Conservation (phyloP, 2,113 vertebrate genomes). For the Mobula birostris region DNA sequence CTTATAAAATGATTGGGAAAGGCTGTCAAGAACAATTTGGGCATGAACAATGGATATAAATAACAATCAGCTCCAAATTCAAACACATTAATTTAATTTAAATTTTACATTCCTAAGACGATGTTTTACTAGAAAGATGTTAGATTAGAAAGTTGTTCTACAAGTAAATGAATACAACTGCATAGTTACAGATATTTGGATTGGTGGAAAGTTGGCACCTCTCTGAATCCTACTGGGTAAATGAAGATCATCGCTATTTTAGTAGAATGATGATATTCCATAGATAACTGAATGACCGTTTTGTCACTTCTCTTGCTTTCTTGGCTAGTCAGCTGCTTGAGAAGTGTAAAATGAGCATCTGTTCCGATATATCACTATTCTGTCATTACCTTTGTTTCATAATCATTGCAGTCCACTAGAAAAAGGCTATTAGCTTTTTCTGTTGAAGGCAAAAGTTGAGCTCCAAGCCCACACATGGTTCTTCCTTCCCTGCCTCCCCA, state of each 20-base stretch:
- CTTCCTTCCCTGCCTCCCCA: too few species aligned
- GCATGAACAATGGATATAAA: neutral
- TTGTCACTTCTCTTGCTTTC: neutral
- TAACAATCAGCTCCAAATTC: neutral
- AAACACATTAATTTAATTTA: neutral
- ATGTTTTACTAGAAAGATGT: neutral
- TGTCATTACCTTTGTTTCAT: neutral
- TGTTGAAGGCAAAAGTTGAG: neutral
- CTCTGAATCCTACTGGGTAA: neutral
- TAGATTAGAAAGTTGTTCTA: neutral
- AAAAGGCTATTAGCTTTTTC: neutral
- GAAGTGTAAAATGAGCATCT: neutral
- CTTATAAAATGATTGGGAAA: neutral
- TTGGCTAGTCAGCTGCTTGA: neutral
- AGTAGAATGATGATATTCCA: neutral
- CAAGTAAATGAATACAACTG: neutral
- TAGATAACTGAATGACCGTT: neutral
- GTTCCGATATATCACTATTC: neutral
- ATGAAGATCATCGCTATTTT: neutral
- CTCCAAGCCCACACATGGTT: neutral
- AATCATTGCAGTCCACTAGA: neutral
- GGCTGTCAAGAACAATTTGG: neutral
- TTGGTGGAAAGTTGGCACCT: neutral
- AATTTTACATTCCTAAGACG: neutral
- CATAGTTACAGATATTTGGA: neutral